Conservation (phyloP, 1,140 invertebrate species). For the Trichomalopsis sarcophagae region DNA sequence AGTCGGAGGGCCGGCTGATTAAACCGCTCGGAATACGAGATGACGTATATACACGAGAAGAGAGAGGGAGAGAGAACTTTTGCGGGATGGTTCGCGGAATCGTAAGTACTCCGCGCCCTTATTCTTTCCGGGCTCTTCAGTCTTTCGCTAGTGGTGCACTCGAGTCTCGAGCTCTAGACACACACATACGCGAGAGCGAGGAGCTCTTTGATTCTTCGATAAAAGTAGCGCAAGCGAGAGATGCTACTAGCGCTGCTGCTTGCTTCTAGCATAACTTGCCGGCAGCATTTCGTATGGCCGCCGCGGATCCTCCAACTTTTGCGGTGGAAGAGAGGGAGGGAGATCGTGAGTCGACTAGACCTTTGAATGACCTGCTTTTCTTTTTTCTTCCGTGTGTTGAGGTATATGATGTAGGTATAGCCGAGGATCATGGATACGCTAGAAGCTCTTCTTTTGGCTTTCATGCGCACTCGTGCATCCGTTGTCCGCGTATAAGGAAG, state of each 20-base stretch:
- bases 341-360: not conserved
- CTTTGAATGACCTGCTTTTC: conserved; percentile 10
- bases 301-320: conserved; percentile 5
- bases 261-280: conserved; percentile 5
- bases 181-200: not conserved
- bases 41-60: no score
- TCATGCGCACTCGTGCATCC: not conserved
- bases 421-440: not conserved
- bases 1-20: conserved; percentile 59
- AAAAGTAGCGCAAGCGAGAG: not conserved
- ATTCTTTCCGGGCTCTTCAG: not conserved
- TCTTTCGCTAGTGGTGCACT: not conserved
- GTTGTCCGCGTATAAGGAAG: not conserved
- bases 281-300: conserved; percentile 19
- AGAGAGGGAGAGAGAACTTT: not conserved
- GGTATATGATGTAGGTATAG: no score
- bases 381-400: not conserved
- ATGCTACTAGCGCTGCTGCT: not conserved
- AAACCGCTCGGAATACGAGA: conserved; percentile 60
- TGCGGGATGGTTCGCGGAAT: conserved; percentile 11
- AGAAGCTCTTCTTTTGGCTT: not conserved
- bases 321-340: not conserved
- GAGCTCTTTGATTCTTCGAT: conserved; percentile 34
- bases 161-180: not conserved
- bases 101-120: conserved; percentile 1